phyloP scores from a whole-genome alignment of 2,113 vertebrate genomes.

The Atrichornis clamosus region DNA sequence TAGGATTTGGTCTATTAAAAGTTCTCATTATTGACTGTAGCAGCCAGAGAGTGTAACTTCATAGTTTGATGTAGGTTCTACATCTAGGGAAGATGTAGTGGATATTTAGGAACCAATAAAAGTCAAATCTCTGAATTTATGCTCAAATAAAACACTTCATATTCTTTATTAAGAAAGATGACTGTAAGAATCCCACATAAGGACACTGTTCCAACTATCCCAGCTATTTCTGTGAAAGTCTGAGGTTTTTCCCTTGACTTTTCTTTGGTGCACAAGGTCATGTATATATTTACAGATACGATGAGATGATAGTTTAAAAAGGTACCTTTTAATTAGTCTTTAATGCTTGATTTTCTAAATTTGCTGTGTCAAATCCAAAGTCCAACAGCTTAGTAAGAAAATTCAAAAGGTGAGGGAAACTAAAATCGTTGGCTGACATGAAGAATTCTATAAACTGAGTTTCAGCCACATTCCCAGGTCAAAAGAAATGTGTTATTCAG shows the following conservation, averaged over 20 bases:
- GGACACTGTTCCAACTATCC: background rate
- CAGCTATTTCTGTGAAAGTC: background rate
- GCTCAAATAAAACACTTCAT: conserved; percentile 33
- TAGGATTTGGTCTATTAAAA: background rate
- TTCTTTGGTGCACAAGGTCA: background rate
- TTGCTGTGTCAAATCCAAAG: background rate
- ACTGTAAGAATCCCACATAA: background rate
- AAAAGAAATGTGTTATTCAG: background rate
- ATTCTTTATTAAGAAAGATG: conserved; percentile 27
- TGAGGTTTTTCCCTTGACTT: background rate
- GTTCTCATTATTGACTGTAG: background rate
- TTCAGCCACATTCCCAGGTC: background rate
- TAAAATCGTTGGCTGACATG: background rate
- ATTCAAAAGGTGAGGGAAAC: background rate
- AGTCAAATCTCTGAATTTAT: background rate
- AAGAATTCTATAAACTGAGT: background rate
- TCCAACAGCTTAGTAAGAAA: background rate
- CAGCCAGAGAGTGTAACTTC: background rate
- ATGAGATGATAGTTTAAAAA: background rate
- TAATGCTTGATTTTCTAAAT: background rate
- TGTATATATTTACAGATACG: background rate
- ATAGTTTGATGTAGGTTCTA: background rate
- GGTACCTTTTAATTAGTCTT: background rate
- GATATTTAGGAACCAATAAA: background rate
- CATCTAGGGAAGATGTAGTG: background rate